Conservation (phyloP, 2,113 vertebrate genomes). For the Chunga burmeisteri region DNA sequence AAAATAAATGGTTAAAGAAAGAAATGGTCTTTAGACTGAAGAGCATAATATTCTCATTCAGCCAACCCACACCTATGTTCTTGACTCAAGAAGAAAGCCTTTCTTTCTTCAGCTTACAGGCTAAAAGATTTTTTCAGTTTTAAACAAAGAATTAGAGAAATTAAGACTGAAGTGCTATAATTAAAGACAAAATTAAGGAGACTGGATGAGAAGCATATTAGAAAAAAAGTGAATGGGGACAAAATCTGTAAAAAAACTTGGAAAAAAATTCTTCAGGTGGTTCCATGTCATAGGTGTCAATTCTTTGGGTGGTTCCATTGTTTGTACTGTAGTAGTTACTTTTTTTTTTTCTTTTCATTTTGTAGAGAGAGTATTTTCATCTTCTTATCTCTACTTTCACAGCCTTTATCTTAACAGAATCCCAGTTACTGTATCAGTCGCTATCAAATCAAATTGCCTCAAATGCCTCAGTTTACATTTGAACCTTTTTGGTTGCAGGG, state of each 20-base stretch:
- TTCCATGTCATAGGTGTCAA: not conserved
- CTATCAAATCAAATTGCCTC: not conserved
- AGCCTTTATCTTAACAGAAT: not conserved
- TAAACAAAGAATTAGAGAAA: not conserved
- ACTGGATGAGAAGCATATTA: not conserved
- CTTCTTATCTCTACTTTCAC: not conserved
- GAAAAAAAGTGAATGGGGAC: not conserved
- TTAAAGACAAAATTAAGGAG: not conserved
- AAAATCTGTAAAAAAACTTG: not conserved
- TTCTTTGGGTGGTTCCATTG: not conserved
- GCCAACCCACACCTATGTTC: not conserved
- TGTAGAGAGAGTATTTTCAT: not conserved
- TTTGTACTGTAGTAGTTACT: not conserved
- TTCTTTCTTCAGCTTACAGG: not conserved
- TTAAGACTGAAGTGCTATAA: not conserved
- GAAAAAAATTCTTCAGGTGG: not conserved
- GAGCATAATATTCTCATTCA: not conserved
- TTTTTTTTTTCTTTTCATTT: not conserved
- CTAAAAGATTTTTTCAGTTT: not conserved
- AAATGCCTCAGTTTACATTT: not conserved
- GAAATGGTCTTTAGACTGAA: not conserved
- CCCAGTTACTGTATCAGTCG: not conserved
- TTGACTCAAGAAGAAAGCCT: not conserved
- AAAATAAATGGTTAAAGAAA: not conserved
- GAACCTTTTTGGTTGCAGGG: not conserved